phyloP scores from a whole-genome alignment of 1,140 invertebrate species.

The Ericerus pela region DNA sequence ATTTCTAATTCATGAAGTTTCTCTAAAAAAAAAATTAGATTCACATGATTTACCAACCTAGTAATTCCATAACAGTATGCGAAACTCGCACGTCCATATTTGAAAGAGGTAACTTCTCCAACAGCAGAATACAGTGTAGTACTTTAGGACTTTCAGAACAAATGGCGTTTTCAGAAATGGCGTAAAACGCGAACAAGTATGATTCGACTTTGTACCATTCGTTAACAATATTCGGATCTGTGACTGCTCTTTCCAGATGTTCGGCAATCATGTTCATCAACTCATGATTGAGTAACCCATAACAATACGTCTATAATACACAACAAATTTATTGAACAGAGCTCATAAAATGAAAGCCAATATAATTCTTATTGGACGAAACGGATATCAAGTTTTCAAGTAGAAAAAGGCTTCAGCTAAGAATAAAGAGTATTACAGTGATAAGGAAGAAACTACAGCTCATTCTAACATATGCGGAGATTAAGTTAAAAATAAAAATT shows the following conservation, averaged over 20 bases:
- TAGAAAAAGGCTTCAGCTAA: too few relatives aligned
- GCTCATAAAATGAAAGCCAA: not conserved
- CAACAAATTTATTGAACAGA: conserved; percentile 11
- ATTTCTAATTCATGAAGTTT: not conserved
- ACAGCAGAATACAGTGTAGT: not conserved
- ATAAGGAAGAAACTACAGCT: too few relatives aligned
- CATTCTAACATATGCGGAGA: too few relatives aligned
- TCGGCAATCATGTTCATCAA: conserved; percentile 43
- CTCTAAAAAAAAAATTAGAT: not conserved
- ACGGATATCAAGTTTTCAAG: too few relatives aligned
- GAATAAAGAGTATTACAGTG: too few relatives aligned
- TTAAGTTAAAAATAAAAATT: too few relatives aligned
- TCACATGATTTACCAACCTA: not conserved
- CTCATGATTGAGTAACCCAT: conserved; percentile 52
- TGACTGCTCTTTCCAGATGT: conserved; percentile 3
- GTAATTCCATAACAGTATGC: not conserved
- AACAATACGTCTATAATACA: conserved; percentile 57
- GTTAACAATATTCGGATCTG: conserved; percentile 8
- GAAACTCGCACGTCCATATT: conserved; percentile 5
- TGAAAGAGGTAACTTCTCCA: conserved; percentile 1
- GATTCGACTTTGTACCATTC: conserved; percentile 55
- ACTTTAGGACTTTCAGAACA: not conserved
- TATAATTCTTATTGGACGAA: not conserved
- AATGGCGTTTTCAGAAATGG: conserved; percentile 38
- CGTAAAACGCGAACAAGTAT: conserved; percentile 62